Base-by-base conservation (phyloP, 2,113 vertebrate species). In the Meleagris gallopavo region DNA sequence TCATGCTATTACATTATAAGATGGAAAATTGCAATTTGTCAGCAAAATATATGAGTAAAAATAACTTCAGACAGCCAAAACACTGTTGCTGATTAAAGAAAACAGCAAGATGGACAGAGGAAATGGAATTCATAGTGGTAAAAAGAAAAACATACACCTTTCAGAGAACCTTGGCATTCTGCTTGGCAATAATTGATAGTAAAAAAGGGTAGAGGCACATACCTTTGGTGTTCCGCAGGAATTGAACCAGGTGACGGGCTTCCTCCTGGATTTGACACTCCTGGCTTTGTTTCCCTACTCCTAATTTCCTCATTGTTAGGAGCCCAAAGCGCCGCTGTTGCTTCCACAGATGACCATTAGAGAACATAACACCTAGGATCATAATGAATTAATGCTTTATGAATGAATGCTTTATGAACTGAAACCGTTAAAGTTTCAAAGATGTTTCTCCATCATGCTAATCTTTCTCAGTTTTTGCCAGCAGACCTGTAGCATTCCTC, bases 261-360 rank as follows among this genome's bases (percentile, higher is more conserved):
- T 93, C 91, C 64, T 93, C 32, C 24, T 90, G 86, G 4, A 94
- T 24, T 6, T 5, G 41, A 20, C 16, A 6, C 17, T 95, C 86
- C 10, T 86, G 90, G 10, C 18, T 36, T 83, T 80, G 73, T 52
- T 58, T 93, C 34, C 88, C 88, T 46, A 93, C 11, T 88, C 95
- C 83, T 54, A 95, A 60, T 83, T 85, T 95, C 54, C 86, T 92
- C 91, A 96, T 80, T 10, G 65, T 81, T 67, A 81, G 32, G 13
- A 94, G 36, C 24, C 73, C 91, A 90, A 95, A 95, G 52, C 34
- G 41, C 41, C 81, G 92, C 55, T 93, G 91, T 71, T 96, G 93
- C 80, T 93, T 94, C 94, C 94, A 93, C 61, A 88, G 2, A 13
- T 5, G 46, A 41, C 91, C 89, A 45, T 71, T 88, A 71, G 93